phyloP scores from a whole-genome alignment of 2,888 invertebrate species.

The Graphium colonna region DNA sequence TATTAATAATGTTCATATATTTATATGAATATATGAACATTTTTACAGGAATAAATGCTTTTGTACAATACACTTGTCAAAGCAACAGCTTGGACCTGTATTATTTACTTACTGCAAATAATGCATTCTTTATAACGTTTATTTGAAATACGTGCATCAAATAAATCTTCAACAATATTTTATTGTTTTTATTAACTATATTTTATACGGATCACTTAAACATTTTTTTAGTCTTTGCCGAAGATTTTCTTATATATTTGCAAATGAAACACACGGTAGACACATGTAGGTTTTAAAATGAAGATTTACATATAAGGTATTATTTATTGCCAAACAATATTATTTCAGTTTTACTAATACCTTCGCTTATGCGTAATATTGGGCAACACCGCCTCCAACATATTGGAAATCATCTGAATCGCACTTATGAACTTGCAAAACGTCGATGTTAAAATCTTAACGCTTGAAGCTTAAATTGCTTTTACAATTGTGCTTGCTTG shows the following conservation, averaged over 20 bases:
- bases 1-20: too few species aligned
- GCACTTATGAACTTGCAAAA: conserved; percentile 19
- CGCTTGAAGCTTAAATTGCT: conserved; percentile 13
- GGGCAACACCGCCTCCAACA: conserved; percentile 14
- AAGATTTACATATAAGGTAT: background rate
- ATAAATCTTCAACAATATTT: background rate
- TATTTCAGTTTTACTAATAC: conserved; percentile 6
- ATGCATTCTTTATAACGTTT: too few species aligned
- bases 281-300: background rate
- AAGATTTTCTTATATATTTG: too few species aligned
- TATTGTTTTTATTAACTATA: background rate
- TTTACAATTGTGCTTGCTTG: background rate
- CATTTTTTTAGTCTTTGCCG: too few species aligned
- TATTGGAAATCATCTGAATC: conserved; percentile 12
- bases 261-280: too few species aligned
- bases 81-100: too few species aligned
- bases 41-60: too few species aligned
- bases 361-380: conserved; percentile 4
- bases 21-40: too few species aligned
- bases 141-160: too few species aligned
- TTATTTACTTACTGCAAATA: too few species aligned
- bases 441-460: conserved; percentile 16
- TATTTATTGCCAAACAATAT: background rate
- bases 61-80: too few species aligned
- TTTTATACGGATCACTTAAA: background rate